These are phyloP conservation scores for Drosophila erecta DNA, from an alignment of 1,140 invertebrate genomes.

Conservation along the genomic window DNA sequence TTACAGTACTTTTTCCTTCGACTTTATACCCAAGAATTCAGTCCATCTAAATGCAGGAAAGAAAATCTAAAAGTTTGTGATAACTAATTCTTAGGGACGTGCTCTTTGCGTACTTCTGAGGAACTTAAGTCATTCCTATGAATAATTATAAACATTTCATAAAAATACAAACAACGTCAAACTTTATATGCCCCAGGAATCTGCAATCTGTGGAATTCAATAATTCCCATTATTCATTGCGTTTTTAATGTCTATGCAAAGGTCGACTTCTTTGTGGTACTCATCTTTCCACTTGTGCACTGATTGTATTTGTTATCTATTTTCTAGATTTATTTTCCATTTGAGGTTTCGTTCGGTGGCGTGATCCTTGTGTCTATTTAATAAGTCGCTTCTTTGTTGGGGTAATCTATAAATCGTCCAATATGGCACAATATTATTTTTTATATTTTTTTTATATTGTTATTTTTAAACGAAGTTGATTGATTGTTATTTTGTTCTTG, in stretches of 20 bases:
- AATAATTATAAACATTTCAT: too few relatives aligned
- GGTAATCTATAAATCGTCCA: slow-evolving; percentile 20
- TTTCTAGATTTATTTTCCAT: slow-evolving; percentile 1
- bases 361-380: slow-evolving; percentile 16
- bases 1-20: neutral
- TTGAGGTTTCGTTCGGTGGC: slow-evolving; percentile 1
- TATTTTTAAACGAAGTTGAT: neutral
- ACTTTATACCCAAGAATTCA: too few relatives aligned
- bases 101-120: too few relatives aligned
- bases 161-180: too few relatives aligned
- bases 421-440: neutral
- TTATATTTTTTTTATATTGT: neutral
- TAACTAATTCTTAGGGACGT: too few relatives aligned
- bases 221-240: neutral
- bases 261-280: neutral
- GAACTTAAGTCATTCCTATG: too few relatives aligned
- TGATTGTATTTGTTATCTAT: neutral
- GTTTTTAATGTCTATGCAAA: neutral
- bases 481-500: neutral
- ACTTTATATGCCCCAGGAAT: neutral
- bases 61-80: too few relatives aligned
- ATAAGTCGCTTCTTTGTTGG: slow-evolving; percentile 16
- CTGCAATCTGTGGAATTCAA: neutral
- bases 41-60: too few relatives aligned
- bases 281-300: neutral